Evolutionary conservation across 2,113 vertebrate species (phyloP).

Genomic region (Okapia johnstoni): DNA sequence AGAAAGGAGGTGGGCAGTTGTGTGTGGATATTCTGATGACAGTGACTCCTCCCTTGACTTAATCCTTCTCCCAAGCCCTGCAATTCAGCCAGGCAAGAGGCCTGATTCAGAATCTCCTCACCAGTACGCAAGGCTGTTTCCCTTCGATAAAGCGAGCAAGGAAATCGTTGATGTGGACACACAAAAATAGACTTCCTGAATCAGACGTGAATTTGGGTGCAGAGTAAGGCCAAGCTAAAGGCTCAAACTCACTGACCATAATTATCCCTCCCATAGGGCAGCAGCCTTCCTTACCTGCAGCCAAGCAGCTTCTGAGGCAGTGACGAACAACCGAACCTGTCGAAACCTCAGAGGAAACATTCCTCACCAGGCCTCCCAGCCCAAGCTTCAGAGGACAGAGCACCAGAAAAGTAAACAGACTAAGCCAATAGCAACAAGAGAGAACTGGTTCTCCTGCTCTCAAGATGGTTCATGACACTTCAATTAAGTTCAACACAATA

Average conservation of each 20-base stretch:
- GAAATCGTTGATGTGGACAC: neutral
- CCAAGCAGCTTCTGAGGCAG: neutral
- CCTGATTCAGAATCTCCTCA: neutral
- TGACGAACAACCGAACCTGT: constrained; percentile 9
- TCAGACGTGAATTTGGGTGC: neutral
- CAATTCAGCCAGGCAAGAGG: neutral
- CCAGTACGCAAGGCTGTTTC: neutral
- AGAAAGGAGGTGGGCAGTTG: neutral
- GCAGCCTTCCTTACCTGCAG: constrained; percentile 17
- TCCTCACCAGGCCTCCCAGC: constrained; percentile 18
- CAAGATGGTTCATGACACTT: neutral
- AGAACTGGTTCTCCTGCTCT: constrained; percentile 35
- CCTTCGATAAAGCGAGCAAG: neutral
- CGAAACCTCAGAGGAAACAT: neutral
- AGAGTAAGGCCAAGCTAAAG: neutral
- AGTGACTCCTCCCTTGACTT: neutral
- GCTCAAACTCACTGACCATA: neutral
- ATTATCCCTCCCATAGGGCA: constrained; percentile 10
- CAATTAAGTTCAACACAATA: neutral
- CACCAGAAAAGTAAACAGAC: constrained; percentile 3
- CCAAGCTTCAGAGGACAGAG: neutral
- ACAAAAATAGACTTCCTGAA: constrained; percentile 8
- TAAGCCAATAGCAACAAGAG: neutral
- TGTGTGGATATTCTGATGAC: neutral
- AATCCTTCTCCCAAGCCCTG: neutral